phyloP scores from a whole-genome alignment of 2,113 vertebrate species.

The Petromus typicus region DNA sequence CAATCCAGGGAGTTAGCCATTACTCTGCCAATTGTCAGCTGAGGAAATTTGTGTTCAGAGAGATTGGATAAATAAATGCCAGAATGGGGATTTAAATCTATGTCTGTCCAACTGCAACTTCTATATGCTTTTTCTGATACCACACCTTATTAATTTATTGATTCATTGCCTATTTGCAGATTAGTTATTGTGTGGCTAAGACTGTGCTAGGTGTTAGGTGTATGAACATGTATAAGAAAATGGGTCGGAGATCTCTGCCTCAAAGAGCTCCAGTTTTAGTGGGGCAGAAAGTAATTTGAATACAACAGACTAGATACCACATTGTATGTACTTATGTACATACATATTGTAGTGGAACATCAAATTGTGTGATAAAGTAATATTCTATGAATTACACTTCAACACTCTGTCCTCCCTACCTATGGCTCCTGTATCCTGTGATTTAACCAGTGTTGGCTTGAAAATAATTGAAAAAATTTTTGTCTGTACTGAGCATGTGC shows the following conservation, averaged over 20 bases:
- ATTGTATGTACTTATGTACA: not conserved
- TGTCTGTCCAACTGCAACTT: not conserved
- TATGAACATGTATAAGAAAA: not conserved
- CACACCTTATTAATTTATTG: not conserved
- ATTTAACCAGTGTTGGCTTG: not conserved
- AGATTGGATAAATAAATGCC: constrained; percentile 19
- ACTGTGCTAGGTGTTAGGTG: not conserved
- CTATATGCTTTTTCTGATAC: not conserved
- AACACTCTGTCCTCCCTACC: not conserved
- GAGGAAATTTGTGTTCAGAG: not conserved
- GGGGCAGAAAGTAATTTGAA: not conserved
- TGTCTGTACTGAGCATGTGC: not conserved
- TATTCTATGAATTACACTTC: not conserved
- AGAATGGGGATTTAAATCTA: not conserved
- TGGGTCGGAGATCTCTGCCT: not conserved
- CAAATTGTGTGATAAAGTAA: not conserved
- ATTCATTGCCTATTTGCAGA: not conserved
- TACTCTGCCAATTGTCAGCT: constrained; percentile 17
- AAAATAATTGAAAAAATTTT: not conserved
- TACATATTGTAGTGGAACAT: constrained; percentile 7
- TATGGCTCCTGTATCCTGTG: not conserved
- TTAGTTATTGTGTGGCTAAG: not conserved
- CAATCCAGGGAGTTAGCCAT: not conserved
- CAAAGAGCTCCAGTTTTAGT: constrained; percentile 6
- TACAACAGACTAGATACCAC: not conserved